Percentiles rank a stretch among this genome's conserved stretches.
Conservation (phyloP, 2,797 vertebrate genomes). For the Eupleurogrammus muticus region DNA sequence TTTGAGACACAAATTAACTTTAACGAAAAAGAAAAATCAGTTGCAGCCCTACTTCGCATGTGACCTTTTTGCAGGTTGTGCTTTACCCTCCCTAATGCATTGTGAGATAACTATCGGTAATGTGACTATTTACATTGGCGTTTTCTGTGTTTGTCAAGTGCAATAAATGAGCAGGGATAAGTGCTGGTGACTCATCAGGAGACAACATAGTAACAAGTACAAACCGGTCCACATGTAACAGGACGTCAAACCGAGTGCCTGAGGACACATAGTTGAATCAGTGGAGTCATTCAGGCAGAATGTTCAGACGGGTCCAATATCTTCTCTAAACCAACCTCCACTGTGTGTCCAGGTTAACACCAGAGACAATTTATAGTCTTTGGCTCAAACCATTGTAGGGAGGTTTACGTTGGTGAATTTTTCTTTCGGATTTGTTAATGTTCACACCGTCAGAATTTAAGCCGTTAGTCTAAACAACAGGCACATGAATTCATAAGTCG, state of each 20-base stretch:
- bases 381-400: neutral
- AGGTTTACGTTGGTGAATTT: constrained; percentile 20
- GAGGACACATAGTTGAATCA: constrained; percentile 1
- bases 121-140: neutral
- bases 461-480: constrained; percentile 27
- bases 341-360: neutral
- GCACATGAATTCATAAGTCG: constrained; percentile 27
- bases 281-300: too few species aligned
- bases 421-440: neutral
- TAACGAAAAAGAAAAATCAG: neutral
- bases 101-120: neutral
- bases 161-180: neutral
- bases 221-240: neutral
- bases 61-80: neutral
- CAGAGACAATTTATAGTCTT: neutral
- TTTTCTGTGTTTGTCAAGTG: neutral
- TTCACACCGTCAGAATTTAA: constrained; percentile 5
- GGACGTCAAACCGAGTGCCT: neutral
- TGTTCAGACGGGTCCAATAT: neutral
- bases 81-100: neutral
- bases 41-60: too few species aligned
- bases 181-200: constrained; percentile 18
- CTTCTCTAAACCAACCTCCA: neutral
- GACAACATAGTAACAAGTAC: neutral
- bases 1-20: neutral